Evolutionary conservation across 2,797 vertebrate genomes (phyloP), one percentile per base, ranked within the genome.

Genomic region (Clarias platycephalus): DNA sequence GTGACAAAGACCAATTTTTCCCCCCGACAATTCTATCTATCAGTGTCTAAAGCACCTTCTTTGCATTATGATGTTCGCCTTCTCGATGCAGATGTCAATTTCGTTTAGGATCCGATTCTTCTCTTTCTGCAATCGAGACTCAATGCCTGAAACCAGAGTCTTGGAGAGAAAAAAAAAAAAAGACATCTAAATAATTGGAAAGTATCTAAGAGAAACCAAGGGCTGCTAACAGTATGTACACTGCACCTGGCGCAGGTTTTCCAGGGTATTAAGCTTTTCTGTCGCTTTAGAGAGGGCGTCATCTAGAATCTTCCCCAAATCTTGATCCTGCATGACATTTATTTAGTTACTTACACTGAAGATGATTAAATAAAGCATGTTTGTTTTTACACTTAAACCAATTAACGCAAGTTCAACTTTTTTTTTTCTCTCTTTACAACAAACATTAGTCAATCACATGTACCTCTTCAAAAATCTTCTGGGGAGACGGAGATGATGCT

Each of bases 161-260:
- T 95, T 82, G 49, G 0, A 82, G 9, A 24, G 31, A 37, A 37
- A 37, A 40, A 40, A 40, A 18, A 5, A 18, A 26, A 62, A 53
- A 53, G 0, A 13, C 12, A 53, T 49, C 4, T 2, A 3, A 77
- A 37, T 77, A 28, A 58, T 15, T 31, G 31, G 6, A 60, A 20
- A 44, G 7, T n/a, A n/a, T n/a, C n/a, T n/a, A n/a, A 24, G 26
- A 44, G 22, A 68, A 28, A 31, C 5, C 3, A 26, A 60, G 1
- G 4, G n/a, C 28, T 63, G 31, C 6, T 22, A 12, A 26, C 15
- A 13, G 31, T 82, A 24, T 55, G n/a, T 82, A 20, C 72, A 40
- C 62, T 78, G 91, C 74, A 95, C 94, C 93, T 94, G 80, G 6
- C 91, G 82, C 64, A 93, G 88, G 34, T 71, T 63, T 58, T 93